Evolutionary conservation across 2,888 invertebrate genomes (phyloP).

Genomic region (Sericinus montela): DNA sequence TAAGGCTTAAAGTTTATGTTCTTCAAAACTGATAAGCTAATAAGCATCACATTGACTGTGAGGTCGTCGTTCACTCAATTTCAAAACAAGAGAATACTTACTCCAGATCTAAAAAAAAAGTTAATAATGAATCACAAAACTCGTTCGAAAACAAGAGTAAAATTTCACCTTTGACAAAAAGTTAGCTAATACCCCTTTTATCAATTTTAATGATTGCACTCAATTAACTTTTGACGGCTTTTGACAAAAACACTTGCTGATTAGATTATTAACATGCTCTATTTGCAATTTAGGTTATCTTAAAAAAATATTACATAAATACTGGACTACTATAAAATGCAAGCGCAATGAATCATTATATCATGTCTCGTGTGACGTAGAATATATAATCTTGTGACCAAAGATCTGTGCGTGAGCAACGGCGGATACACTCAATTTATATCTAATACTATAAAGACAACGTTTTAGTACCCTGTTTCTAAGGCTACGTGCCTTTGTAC

Average conservation of each 20-base stretch:
- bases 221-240: no score
- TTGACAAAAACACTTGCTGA: no score
- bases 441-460: neutral
- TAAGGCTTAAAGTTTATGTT: no score
- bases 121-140: no score
- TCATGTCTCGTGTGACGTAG: slow-evolving; percentile 16
- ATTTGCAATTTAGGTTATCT: slow-evolving; percentile 14
- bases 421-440: neutral
- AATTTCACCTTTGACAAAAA: no score
- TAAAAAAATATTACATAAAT: slow-evolving; percentile 7
- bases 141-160: no score
- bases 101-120: no score
- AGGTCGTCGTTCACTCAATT: no score
- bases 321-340: neutral
- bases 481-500: slow-evolving; percentile 10
- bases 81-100: no score
- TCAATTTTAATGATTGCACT: neutral
- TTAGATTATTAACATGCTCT: slow-evolving; percentile 10
- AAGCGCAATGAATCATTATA: slow-evolving; percentile 8
- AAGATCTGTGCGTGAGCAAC: neutral
- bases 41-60: no score
- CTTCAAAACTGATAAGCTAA: no score
- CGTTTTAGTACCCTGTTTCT: neutral
- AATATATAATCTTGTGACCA: slow-evolving; percentile 14
- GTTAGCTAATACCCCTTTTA: neutral